These are phyloP conservation scores for Platynereis dumerilii DNA, from an alignment of 2,888 invertebrate species.

Conservation along the genomic window DNA sequence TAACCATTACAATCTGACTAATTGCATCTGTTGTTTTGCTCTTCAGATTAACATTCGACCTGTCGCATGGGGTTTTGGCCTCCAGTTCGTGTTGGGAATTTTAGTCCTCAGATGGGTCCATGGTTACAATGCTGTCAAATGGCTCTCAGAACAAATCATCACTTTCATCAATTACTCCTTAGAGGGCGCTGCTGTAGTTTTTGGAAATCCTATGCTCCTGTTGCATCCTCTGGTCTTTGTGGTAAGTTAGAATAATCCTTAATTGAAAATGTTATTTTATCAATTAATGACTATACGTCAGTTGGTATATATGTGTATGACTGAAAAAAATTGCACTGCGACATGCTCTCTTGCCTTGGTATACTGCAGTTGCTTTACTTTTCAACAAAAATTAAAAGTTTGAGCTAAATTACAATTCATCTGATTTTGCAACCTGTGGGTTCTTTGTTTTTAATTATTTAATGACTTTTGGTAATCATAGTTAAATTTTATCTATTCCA, in stretches of 20 bases:
- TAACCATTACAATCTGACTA: too few species aligned
- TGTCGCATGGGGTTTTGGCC: slow-evolving; percentile 78
- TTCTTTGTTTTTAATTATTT: too few species aligned
- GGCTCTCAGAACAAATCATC: slow-evolving; percentile 74
- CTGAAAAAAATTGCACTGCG: not conserved
- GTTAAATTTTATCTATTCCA: too few species aligned
- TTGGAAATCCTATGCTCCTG: slow-evolving; percentile 22
- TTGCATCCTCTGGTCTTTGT: slow-evolving; percentile 29
- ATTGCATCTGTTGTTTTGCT: too few species aligned
- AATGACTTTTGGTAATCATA: too few species aligned
- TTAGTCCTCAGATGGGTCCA: slow-evolving; percentile 84
- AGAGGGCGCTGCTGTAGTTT: slow-evolving; percentile 21
- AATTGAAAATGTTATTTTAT: not conserved
- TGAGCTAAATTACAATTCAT: too few species aligned
- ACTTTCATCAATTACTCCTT: slow-evolving; percentile 71
- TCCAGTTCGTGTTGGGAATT: slow-evolving; percentile 86
- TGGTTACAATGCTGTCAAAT: slow-evolving; percentile 76
- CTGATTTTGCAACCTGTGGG: too few species aligned
- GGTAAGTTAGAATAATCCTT: too few species aligned
- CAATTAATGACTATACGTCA: not conserved
- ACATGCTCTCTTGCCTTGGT: too few species aligned
- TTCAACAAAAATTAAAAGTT: too few species aligned
- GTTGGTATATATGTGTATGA: not conserved
- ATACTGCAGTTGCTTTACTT: too few species aligned
- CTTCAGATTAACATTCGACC: slow-evolving; percentile 72